Evolutionary conservation across 2,797 vertebrate species (phyloP), one percentile per base, ranked within the genome.

Genomic region (Lepus oiostolus): DNA sequence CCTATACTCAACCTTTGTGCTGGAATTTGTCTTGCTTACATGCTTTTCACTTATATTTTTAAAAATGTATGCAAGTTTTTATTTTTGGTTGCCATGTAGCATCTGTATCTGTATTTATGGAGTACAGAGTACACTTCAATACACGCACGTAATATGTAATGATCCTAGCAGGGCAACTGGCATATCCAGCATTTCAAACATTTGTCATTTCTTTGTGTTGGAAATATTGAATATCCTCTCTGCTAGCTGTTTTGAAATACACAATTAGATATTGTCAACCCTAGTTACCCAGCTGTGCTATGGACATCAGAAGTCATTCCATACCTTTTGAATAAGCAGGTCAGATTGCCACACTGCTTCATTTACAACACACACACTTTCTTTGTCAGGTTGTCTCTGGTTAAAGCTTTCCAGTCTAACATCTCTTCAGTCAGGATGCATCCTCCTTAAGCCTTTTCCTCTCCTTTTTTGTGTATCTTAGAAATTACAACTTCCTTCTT

Each of bases 1-100:
- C n/a, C 7, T 1, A 0, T 19, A 30, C 4, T 67, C 22, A 13
- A 10, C 4, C 2, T 7, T 52, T 47, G 0, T 1, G 0, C 50
- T 50, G 14, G 24, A 19, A 7, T 47, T 86, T n/a, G 16, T 70
- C 79, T 28, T 7, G 63, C 21, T 88, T 65, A 11, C 9, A 2
- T 26, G 5, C 38, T 35, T 86, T 47, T 50, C 4, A 58, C 19
- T 58, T 21, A 16, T 58, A 58, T 58, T 58, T 58, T 58, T 0
- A 58, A 58, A 58, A 58, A 58, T 47, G 19, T 17, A 58, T 58
- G 12, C 54, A 58, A 19, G 17, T 58, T 58, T 58, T 58, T 58
- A 58, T 58, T 58, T 58, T 17, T 58, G 13, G 17, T 19, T 58
- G 54, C 13, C 54, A 58, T 13, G 17, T 58, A 58, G 13, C 17